These are phyloP conservation scores for Perizoma flavofasciatum DNA, from an alignment of 2,888 invertebrate genomes.

Conservation along the genomic window DNA sequence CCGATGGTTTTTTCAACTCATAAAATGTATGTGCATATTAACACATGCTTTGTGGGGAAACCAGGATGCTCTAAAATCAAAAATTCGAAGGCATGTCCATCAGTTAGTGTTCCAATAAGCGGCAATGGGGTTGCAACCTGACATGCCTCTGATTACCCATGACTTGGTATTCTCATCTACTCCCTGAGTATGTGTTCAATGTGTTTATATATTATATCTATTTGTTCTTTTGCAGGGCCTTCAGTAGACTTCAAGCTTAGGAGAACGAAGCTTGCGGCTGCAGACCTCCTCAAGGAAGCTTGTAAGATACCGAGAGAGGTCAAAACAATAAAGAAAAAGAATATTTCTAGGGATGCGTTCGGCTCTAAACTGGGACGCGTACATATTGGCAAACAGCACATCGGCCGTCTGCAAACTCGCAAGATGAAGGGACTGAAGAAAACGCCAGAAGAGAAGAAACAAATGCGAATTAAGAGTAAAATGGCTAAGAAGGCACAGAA, in stretches of 20 bases:
- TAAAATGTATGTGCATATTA: no score
- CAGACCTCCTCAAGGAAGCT: conserved; percentile 93
- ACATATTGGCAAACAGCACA: conserved; percentile 95
- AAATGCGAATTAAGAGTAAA: conserved; percentile 82
- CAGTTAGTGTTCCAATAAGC: no score
- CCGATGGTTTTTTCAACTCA: no score
- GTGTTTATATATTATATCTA: no score
- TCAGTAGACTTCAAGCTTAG: conserved; percentile 93
- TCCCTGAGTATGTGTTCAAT: no score
- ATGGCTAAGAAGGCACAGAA: conserved; percentile 59
- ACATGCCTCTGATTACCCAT: no score
- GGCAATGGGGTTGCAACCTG: no score
- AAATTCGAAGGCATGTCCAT: no score
- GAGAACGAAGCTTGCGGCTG: conserved; percentile 94
- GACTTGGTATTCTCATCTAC: no score
- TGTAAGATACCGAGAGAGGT: conserved; percentile 91
- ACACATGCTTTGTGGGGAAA: no score
- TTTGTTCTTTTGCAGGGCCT: conserved; percentile 85
- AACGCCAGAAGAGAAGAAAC: conserved; percentile 87
- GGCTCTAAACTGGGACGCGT: conserved; percentile 96
- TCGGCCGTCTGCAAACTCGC: conserved; percentile 92
- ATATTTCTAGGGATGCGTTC: conserved; percentile 92
- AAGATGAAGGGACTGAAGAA: conserved; percentile 95
- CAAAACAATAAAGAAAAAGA: conserved; percentile 94
- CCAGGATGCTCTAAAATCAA: no score